These are phyloP conservation scores for Lordiphosa stackelbergi DNA, from an alignment of 1,140 invertebrate genomes.

Conservation along the genomic window DNA sequence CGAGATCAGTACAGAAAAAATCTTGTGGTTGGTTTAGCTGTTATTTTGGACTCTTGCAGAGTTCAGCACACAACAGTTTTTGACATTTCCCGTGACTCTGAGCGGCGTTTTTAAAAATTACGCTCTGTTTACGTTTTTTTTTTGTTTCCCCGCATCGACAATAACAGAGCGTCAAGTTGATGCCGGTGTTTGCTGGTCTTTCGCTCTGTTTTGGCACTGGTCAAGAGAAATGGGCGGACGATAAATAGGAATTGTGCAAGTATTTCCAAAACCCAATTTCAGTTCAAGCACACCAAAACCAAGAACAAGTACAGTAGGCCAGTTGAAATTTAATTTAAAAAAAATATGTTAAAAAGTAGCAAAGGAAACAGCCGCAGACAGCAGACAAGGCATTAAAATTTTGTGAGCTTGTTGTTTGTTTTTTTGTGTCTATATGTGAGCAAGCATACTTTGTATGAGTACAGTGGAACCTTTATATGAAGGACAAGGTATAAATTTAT, in stretches of 20 bases:
- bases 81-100: constrained; percentile 70
- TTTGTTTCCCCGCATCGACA: constrained; percentile 9
- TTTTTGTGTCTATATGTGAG: no score
- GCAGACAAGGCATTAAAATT: no score
- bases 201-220: constrained; percentile 7
- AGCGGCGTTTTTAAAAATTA: constrained; percentile 70
- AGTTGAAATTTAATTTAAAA: constrained; percentile 2
- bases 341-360: background rate
- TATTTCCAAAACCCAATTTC: background rate
- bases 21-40: constrained; percentile 17
- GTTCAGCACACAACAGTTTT: constrained; percentile 57
- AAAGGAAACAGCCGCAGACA: background rate
- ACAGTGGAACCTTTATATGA: no score
- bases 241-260: constrained; percentile 4
- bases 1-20: constrained; percentile 62
- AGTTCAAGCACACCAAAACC: constrained; percentile 8
- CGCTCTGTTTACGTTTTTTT: constrained; percentile 72
- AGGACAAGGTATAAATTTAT: no score
- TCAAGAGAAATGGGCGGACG: background rate
- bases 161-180: constrained; percentile 45
- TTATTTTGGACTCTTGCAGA: constrained; percentile 60
- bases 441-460: no score
- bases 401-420: no score
- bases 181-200: constrained; percentile 42
- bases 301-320: constrained; percentile 21